A percentile compares a stretch with the other conserved stretches of the same genome.
These are phyloP conservation scores for Cydia amplana DNA, from an alignment of 1,140 invertebrate species.

Conservation along the genomic window DNA sequence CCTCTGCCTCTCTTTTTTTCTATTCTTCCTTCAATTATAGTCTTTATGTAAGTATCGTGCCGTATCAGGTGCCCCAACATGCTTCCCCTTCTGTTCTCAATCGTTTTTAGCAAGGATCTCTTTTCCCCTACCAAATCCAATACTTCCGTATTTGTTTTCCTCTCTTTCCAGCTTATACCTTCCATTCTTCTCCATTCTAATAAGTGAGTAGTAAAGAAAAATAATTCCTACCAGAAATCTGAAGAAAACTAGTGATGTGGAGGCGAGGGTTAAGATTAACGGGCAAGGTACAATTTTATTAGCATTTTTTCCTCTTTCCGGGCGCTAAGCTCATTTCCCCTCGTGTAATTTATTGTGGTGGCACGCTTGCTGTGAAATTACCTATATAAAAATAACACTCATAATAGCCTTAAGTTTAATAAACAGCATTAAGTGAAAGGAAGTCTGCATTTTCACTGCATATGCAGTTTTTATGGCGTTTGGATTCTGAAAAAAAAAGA, in stretches of 20 bases:
- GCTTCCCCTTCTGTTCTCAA: no score
- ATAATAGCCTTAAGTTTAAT: constrained; percentile 40
- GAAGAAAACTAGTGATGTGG: constrained; percentile 46
- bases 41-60: no score
- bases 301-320: constrained; percentile 65
- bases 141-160: no score
- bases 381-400: constrained; percentile 56
- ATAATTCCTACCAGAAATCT: constrained; percentile 45
- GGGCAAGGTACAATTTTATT: constrained; percentile 66
- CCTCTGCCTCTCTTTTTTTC: no score
- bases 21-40: no score
- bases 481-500: no score
- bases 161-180: no score
- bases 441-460: not conserved
- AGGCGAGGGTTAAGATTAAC: constrained; percentile 62
- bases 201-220: constrained; percentile 34
- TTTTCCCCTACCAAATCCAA: no score
- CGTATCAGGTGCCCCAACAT: no score
- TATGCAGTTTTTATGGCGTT: no score
- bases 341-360: constrained; percentile 59
- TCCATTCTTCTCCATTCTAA: no score
- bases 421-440: not conserved
- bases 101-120: no score
- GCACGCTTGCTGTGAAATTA: constrained; percentile 55
- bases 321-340: constrained; percentile 60